Evolutionary conservation across 2,888 invertebrate species (phyloP).

Genomic region (Rambutsinella grinnellia): DNA sequence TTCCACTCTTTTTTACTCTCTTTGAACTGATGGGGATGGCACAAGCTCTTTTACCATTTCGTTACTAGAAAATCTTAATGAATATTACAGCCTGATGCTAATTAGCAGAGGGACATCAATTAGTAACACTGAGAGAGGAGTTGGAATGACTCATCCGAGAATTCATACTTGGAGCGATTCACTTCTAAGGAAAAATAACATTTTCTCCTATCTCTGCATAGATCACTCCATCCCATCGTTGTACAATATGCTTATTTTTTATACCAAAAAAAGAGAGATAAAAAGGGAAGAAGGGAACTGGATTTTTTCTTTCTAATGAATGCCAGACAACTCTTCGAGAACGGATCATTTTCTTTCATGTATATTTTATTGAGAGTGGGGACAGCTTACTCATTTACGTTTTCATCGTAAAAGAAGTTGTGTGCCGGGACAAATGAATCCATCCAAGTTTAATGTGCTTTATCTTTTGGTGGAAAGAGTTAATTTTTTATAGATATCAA

Average conservation of each 20-base stretch:
- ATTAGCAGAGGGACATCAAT: slow-evolving; percentile 55
- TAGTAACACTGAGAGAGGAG: slow-evolving; percentile 50
- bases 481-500: too few relatives aligned
- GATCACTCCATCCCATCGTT: too few relatives aligned
- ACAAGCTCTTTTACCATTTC: background rate
- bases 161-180: slow-evolving; percentile 1
- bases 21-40: background rate
- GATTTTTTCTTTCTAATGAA: background rate
- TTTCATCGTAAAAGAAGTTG: background rate
- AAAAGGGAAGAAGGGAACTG: background rate
- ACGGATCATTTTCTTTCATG: background rate
- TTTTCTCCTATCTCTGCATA: slow-evolving; percentile 11
- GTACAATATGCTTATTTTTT: background rate
- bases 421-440: background rate
- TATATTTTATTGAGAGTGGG: background rate
- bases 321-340: background rate
- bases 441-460: background rate
- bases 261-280: background rate
- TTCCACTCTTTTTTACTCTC: background rate
- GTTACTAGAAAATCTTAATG: slow-evolving; percentile 32
- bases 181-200: slow-evolving; percentile 6
- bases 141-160: slow-evolving; percentile 43
- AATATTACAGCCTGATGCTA: slow-evolving; percentile 54
- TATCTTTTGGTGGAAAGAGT: background rate
- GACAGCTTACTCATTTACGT: background rate